phyloP scores from a whole-genome alignment of 2,113 vertebrate genomes.

The Larimichthys crocea region DNA sequence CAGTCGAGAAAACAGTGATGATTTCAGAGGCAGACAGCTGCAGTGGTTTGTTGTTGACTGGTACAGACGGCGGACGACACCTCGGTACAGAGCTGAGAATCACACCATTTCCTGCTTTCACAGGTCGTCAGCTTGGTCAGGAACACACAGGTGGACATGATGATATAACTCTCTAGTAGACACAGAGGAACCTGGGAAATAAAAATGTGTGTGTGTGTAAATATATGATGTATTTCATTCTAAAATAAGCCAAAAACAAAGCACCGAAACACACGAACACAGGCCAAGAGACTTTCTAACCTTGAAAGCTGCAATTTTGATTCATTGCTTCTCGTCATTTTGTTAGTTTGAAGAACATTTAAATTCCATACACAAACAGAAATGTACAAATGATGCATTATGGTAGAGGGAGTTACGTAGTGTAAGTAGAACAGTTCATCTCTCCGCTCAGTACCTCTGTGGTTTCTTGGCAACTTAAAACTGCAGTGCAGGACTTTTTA shows the following conservation, averaged over 20 bases:
- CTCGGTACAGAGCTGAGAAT: conserved; percentile 16
- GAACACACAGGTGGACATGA: background rate
- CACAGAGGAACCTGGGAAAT: background rate
- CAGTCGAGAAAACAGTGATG: background rate
- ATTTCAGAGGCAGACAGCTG: background rate
- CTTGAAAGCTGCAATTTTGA: background rate
- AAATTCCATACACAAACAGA: background rate
- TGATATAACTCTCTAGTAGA: background rate
- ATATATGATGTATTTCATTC: background rate
- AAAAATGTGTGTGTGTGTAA: background rate
- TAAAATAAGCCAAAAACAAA: background rate
- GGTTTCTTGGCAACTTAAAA: no score
- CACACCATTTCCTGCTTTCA: conserved; percentile 13
- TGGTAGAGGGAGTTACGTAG: background rate
- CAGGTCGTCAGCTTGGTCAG: conserved; percentile 11
- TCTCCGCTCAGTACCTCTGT: background rate
- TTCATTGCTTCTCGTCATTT: background rate
- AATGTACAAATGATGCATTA: background rate
- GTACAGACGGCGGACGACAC: conserved; percentile 1
- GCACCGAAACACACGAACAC: no score
- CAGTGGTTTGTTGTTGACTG: background rate
- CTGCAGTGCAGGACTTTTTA: no score
- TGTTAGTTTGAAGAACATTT: background rate
- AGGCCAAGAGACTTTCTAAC: background rate
- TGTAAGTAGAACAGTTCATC: background rate